Evolutionary conservation across 2,113 vertebrate species (phyloP), one percentile per base, ranked within the genome.

Genomic region (Vulpes vulpes): DNA sequence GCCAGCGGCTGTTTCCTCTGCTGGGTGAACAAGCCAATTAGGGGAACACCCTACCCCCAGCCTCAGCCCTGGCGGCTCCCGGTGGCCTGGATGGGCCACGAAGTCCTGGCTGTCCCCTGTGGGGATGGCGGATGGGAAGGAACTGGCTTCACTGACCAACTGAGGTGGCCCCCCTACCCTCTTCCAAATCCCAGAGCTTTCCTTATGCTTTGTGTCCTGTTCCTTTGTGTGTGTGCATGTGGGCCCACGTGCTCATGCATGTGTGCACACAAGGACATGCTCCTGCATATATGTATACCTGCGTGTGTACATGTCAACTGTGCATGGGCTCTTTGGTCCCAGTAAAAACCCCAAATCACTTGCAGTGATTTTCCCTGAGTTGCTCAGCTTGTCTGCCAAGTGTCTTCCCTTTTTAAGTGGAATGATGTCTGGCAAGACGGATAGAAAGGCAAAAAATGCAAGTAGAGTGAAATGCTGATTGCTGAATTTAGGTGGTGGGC

Each of bases 1-100:
- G 98, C 97, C 98, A 98, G 97, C 94, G 98, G 98, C 98, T 98
- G 98, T 79, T 99, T 99, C 99, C 98, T 98, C 98, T 98, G 98
- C 98, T 97, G 98, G 98, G 97, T 98, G 98, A 98, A 97, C 83
- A 98, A 97, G 98, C 97, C 98, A 98, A 98, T 98, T 98, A 97
- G 95, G 91, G 94, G 89, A 91, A 85, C 32, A 85, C 60, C 89
- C 97, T 94, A 15, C 11, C 96, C 96, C 94, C 87, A 93, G 91
- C 90, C 81, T 51, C 49, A 82, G 94, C 74, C 82, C 92, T 62
- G 62, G 57, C 64, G 90, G 94, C 82, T 95, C 90, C 94, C 83
- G 88, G 93, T 89, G 95, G 87, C 90, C 83, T 94, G 30, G 1
- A 0, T 2, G 55, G 78, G 87, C 20, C 5, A 51, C 0, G 12